Evolutionary conservation across 2,797 vertebrate genomes (phyloP).

Genomic region (Miichthys miiuy): DNA sequence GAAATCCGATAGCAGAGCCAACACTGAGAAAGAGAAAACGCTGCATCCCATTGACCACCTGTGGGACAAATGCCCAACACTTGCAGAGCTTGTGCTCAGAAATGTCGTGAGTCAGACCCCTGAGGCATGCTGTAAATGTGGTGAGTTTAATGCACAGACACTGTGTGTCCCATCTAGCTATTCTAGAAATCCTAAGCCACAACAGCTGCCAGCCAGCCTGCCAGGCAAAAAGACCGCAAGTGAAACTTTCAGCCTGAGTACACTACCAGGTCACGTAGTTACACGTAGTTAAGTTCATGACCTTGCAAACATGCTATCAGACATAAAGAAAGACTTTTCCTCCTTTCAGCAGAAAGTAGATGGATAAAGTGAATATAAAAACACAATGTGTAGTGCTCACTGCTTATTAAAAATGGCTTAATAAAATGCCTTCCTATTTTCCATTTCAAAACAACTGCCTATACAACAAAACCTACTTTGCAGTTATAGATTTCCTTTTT

Average conservation of each 20-base stretch:
- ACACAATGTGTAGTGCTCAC: background rate
- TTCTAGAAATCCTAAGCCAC: slow-evolving; percentile 67
- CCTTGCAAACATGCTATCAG: slow-evolving; percentile 1
- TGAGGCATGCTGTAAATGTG: slow-evolving; percentile 35
- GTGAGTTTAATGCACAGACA: slow-evolving; percentile 60
- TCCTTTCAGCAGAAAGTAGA: background rate
- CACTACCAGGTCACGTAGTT: slow-evolving; percentile 9
- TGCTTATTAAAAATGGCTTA: too few species aligned
- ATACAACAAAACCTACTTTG: background rate
- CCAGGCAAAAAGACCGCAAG: slow-evolving; percentile 38
- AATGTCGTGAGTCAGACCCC: slow-evolving; percentile 48
- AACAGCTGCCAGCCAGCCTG: slow-evolving; percentile 76
- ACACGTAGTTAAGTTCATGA: background rate
- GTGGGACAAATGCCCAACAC: slow-evolving; percentile 53
- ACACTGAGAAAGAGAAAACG: background rate
- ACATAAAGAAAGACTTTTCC: background rate
- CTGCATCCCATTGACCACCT: slow-evolving; percentile 31
- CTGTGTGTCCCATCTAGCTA: slow-evolving; percentile 53
- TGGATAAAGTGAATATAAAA: background rate
- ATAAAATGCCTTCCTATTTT: too few species aligned
- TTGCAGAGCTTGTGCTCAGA: slow-evolving; percentile 31
- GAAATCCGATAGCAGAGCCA: background rate
- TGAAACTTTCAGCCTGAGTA: slow-evolving; percentile 33
- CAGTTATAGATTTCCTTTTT: too few species aligned
- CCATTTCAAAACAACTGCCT: background rate